Base-by-base conservation (phyloP, 2,797 vertebrate species). In the Anguilla pacifica region DNA sequence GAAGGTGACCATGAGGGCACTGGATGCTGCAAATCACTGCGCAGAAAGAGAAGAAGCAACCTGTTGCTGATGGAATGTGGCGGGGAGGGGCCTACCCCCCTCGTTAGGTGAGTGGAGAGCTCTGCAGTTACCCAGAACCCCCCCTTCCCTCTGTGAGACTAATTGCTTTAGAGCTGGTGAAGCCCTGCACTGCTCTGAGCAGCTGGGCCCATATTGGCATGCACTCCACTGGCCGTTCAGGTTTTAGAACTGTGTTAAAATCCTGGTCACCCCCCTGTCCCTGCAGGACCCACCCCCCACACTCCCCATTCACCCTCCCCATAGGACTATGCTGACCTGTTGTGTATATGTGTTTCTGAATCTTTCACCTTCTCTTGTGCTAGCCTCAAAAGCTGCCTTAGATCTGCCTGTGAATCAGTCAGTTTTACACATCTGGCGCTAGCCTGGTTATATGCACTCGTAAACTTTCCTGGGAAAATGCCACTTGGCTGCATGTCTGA, bases 1-100 rank as follows among this genome's bases (percentile, higher is more conserved):
- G 89, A 96, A 93, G 94, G 94, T 95, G 96, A 95, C 93, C 89
- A 91, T 0, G 90, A 93, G 96, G 95, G 94, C 96, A 96, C 15
- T 61, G 57, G 61, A 86, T 31, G 88, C 87, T 85, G 87, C 85
- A 90, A 92, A 91, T 91, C 89, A 90, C 89, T 88, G 79, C 87
- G 31, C 67, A 83, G 67, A 87, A 25, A 89, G 88, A 92, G 89
- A 90, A 91, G 84, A 87, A 89, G 87, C 90, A 92, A 91, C 89
- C 90, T 92, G 90, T 83, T 86, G 67, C 86, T 87, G 87, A 85
- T 89, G 85, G 81, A 89, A 64, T 87, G 53, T 59, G 43, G 28
- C 3, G 85, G 79, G 28, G 83, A 43, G 79, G 79, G 79, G 91
- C 88, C 93, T 87, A 88, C 84, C 91, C 93, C 90, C 91, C 93